A percentile compares a stretch with the other conserved stretches of the same genome.
These are phyloP conservation scores for Drosophila seguyi DNA, from an alignment of 1,140 invertebrate species.

Conservation along the genomic window DNA sequence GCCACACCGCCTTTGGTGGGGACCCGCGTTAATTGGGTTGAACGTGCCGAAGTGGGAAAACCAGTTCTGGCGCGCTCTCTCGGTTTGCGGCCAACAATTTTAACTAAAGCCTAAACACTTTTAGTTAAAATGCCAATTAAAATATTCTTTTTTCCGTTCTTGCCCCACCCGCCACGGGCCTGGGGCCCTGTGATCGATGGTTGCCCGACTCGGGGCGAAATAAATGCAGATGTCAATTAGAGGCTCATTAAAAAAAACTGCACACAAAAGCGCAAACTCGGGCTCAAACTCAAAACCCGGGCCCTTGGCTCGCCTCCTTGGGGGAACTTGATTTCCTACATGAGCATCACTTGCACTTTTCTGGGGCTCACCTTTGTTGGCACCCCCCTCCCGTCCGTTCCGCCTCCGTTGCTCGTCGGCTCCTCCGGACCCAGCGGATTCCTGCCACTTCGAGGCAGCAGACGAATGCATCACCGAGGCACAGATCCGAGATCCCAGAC, in stretches of 20 bases:
- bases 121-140: slow-evolving; percentile 85
- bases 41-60: slow-evolving; percentile 71
- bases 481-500: slow-evolving; percentile 40
- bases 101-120: slow-evolving; percentile 85
- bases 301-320: slow-evolving; percentile 10
- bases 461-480: slow-evolving; percentile 47
- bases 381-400: not conserved
- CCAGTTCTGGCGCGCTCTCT: slow-evolving; percentile 54
- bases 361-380: slow-evolving; percentile 54
- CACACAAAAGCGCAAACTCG: slow-evolving; percentile 44
- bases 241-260: slow-evolving; percentile 83
- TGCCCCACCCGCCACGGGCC: not conserved
- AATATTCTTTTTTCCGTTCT: slow-evolving; percentile 75
- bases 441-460: slow-evolving; percentile 43
- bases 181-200: slow-evolving; percentile 71
- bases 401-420: not conserved
- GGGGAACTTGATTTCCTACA: slow-evolving; percentile 68
- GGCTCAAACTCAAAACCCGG: slow-evolving; percentile 18
- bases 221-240: slow-evolving; percentile 85
- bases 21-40: slow-evolving; percentile 80
- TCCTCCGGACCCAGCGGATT: slow-evolving; percentile 12
- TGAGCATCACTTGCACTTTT: slow-evolving; percentile 84
- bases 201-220: slow-evolving; percentile 58
- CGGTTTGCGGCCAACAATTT: slow-evolving; percentile 71
- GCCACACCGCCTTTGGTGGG: slow-evolving; percentile 22